A percentile compares a stretch with the other conserved stretches of the same genome.
These are phyloP conservation scores for Echiichthys vipera DNA, from an alignment of 2,797 vertebrate genomes.

Conservation along the genomic window DNA sequence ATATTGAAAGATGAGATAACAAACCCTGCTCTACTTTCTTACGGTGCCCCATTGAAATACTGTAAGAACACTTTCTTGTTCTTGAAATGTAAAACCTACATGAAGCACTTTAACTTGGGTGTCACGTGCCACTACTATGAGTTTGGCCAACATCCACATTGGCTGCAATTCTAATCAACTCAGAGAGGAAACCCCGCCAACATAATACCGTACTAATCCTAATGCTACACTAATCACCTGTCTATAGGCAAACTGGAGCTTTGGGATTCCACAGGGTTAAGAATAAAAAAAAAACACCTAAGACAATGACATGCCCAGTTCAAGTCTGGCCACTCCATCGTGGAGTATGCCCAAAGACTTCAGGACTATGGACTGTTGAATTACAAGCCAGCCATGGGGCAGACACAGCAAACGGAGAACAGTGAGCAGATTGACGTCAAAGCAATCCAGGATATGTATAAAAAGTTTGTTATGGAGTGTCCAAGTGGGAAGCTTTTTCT, in stretches of 20 bases:
- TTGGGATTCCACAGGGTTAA: slow-evolving; percentile 52
- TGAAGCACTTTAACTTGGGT: too few species aligned
- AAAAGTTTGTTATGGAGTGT: slow-evolving; percentile 83
- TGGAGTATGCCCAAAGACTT: not conserved
- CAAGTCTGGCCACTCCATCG: not conserved
- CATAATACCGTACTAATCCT: slow-evolving; percentile 65
- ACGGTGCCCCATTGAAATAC: too few species aligned
- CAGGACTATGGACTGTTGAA: slow-evolving; percentile 51
- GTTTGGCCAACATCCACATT: slow-evolving; percentile 12
- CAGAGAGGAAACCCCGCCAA: slow-evolving; percentile 54
- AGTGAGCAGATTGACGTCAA: slow-evolving; percentile 76
- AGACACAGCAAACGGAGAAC: slow-evolving; percentile 71
- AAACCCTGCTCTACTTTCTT: too few species aligned
- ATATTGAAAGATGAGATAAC: too few species aligned
- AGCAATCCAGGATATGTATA: slow-evolving; percentile 84
- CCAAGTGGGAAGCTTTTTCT: slow-evolving; percentile 82
- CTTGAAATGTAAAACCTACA: too few species aligned
- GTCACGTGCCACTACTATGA: too few species aligned
- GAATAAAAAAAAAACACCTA: slow-evolving; percentile 34
- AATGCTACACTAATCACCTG: slow-evolving; percentile 57
- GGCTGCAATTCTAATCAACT: slow-evolving; percentile 28
- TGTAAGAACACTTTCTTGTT: too few species aligned
- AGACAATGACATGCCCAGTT: slow-evolving; percentile 8
- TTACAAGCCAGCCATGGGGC: slow-evolving; percentile 71
- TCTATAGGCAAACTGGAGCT: slow-evolving; percentile 31